phyloP scores from a whole-genome alignment of 2,888 invertebrate genomes.

The Hylaea fasciaria region DNA sequence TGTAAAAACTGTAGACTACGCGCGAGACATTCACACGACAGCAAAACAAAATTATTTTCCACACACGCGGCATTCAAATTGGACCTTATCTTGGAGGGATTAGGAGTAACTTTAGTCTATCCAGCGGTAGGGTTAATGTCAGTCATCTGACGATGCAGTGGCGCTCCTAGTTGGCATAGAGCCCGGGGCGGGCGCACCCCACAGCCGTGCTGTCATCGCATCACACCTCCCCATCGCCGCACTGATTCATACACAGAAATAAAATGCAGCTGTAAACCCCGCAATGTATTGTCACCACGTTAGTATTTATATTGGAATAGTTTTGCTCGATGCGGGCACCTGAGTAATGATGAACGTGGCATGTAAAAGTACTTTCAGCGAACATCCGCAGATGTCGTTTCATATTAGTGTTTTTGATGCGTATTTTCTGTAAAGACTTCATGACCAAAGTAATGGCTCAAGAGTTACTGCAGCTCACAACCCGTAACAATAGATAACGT shows the following conservation, averaged over 20 bases:
- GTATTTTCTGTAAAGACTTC: too few relatives aligned
- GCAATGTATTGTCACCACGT: slow-evolving; percentile 59
- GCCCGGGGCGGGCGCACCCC: slow-evolving; percentile 72
- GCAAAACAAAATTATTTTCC: slow-evolving; percentile 43
- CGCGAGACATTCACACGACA: slow-evolving; percentile 73
- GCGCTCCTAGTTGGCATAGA: slow-evolving; percentile 78
- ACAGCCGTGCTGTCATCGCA: slow-evolving; percentile 60
- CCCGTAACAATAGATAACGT: slow-evolving; percentile 27
- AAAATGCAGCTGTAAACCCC: slow-evolving; percentile 60
- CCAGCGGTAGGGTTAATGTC: slow-evolving; percentile 48
- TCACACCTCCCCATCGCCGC: slow-evolving; percentile 66
- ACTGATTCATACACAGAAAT: slow-evolving; percentile 66
- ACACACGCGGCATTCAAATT: slow-evolving; percentile 47
- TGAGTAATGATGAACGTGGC: slow-evolving; percentile 42
- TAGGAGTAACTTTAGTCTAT: slow-evolving; percentile 47
- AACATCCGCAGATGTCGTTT: not conserved
- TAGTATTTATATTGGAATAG: slow-evolving; percentile 47
- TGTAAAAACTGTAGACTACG: slow-evolving; percentile 75
- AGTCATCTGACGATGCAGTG: slow-evolving; percentile 71
- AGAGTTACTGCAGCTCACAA: slow-evolving; percentile 29
- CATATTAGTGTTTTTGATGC: not conserved
- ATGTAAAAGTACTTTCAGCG: slow-evolving; percentile 6
- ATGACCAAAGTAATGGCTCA: slow-evolving; percentile 9
- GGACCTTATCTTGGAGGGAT: slow-evolving; percentile 52
- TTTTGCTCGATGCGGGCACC: slow-evolving; percentile 48